These are phyloP conservation scores for Eupeodes latifasciatus DNA, from an alignment of 2,888 invertebrate genomes.

Conservation along the genomic window DNA sequence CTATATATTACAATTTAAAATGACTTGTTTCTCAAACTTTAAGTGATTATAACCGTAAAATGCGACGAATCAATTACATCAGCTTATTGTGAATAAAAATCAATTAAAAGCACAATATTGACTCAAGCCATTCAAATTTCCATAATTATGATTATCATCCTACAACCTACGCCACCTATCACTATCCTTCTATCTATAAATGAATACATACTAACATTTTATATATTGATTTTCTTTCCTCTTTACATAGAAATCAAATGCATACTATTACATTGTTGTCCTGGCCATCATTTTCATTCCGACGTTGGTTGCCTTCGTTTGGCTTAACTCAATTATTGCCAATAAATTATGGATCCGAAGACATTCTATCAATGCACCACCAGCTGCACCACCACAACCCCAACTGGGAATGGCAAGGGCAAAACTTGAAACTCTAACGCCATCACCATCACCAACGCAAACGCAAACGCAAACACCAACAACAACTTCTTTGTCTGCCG, in stretches of 20 bases:
- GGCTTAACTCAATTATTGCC: slow-evolving; percentile 85
- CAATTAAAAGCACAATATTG: no score
- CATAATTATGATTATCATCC: not conserved
- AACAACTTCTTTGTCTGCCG: slow-evolving; percentile 30
- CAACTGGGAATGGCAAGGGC: not conserved
- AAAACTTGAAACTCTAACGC: not conserved
- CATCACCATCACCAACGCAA: no score
- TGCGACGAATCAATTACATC: not conserved
- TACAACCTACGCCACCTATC: not conserved
- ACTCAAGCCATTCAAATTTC: not conserved
- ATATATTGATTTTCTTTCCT: slow-evolving; percentile 1
- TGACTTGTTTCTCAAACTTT: no score
- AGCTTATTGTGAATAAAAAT: no score
- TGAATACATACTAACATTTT: not conserved
- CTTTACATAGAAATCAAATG: slow-evolving; percentile 78
- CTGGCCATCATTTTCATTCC: slow-evolving; percentile 85
- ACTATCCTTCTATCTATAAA: slow-evolving; percentile 21
- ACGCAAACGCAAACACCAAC: not conserved
- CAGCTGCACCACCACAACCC: not conserved
- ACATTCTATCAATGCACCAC: slow-evolving; percentile 70
- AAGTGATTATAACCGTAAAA: no score
- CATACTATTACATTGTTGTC: slow-evolving; percentile 80
- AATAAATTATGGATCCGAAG: slow-evolving; percentile 85
- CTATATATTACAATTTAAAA: no score
- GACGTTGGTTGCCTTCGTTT: slow-evolving; percentile 84